Evolutionary conservation across 2,888 invertebrate species (phyloP).

Genomic region (Protodeltote pygarga): DNA sequence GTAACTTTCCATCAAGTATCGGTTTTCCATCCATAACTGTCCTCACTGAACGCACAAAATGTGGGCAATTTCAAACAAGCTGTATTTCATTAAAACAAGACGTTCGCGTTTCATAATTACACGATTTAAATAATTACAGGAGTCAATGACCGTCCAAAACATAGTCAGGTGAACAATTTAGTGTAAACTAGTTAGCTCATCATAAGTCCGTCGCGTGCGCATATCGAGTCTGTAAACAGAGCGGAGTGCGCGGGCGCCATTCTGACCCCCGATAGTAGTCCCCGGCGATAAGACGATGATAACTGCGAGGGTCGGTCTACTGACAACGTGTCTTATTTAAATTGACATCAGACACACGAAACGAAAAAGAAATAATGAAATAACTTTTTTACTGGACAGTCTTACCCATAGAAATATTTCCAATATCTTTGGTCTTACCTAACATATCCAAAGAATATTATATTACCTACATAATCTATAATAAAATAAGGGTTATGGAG

Average conservation of each 20-base stretch:
- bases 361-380: constrained; percentile 13
- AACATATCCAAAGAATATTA: constrained; percentile 27
- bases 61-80: constrained; percentile 13
- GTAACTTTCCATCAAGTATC: constrained; percentile 4
- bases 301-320: constrained; percentile 51
- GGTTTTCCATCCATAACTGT: constrained; percentile 4
- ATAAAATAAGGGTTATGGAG: too few relatives aligned
- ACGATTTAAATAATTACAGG: constrained; percentile 30
- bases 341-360: constrained; percentile 26
- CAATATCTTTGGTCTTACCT: too few relatives aligned
- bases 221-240: constrained; percentile 69
- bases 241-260: constrained; percentile 66
- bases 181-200: constrained; percentile 56
- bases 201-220: constrained; percentile 78
- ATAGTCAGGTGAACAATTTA: constrained; percentile 51
- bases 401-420: not conserved
- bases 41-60: too few relatives aligned
- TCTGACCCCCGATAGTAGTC: constrained; percentile 73
- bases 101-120: constrained; percentile 27
- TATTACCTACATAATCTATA: too few relatives aligned
- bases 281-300: constrained; percentile 58
- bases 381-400: constrained; percentile 13
- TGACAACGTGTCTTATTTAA: constrained; percentile 51
- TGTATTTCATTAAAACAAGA: constrained; percentile 15
- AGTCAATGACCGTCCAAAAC: constrained; percentile 49